Percentiles rank a stretch among this genome's conserved stretches.
Conservation (phyloP, 2,113 vertebrate species). For the Lota lota region DNA sequence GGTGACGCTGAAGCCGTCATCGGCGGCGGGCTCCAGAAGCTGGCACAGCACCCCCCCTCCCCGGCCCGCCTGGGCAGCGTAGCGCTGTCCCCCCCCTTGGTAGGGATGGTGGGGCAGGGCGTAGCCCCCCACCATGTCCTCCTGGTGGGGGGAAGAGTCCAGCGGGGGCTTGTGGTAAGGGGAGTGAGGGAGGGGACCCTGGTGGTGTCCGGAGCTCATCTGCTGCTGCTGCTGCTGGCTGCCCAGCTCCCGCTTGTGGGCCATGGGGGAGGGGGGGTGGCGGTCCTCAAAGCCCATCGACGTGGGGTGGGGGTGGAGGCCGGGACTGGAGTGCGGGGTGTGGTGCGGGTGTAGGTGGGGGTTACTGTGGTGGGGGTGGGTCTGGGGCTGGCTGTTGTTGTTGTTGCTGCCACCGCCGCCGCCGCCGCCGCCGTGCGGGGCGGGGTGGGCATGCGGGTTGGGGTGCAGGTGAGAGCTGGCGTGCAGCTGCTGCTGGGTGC, state of each 20-base stretch:
- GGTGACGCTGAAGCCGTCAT: slow-evolving; percentile 98
- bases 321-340: slow-evolving; percentile 40
- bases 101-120: slow-evolving; percentile 86
- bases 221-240: slow-evolving; percentile 50
- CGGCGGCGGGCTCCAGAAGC: slow-evolving; percentile 89
- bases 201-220: slow-evolving; percentile 74
- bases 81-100: slow-evolving; percentile 76
- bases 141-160: slow-evolving; percentile 88
- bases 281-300: slow-evolving; percentile 81
- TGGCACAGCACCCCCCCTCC: slow-evolving; percentile 91
- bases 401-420: slow-evolving; percentile 2
- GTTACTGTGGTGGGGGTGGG: slow-evolving; percentile 34
- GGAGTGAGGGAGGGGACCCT: slow-evolving; percentile 62
- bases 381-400: slow-evolving; percentile 30
- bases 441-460: slow-evolving; percentile 45
- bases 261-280: slow-evolving; percentile 74
- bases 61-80: slow-evolving; percentile 84
- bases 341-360: slow-evolving; percentile 44
- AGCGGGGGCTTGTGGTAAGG: slow-evolving; percentile 74
- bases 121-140: slow-evolving; percentile 86
- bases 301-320: slow-evolving; percentile 53
- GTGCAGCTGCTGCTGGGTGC: slow-evolving; percentile 28
- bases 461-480: slow-evolving; percentile 45
- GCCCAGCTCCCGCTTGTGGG: slow-evolving; percentile 83
- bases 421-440: slow-evolving; percentile 37